A percentile compares a stretch with the other conserved stretches of the same genome.
Evolutionary conservation across 2,888 invertebrate species (phyloP).

Genomic region (Tiliacea citrago): DNA sequence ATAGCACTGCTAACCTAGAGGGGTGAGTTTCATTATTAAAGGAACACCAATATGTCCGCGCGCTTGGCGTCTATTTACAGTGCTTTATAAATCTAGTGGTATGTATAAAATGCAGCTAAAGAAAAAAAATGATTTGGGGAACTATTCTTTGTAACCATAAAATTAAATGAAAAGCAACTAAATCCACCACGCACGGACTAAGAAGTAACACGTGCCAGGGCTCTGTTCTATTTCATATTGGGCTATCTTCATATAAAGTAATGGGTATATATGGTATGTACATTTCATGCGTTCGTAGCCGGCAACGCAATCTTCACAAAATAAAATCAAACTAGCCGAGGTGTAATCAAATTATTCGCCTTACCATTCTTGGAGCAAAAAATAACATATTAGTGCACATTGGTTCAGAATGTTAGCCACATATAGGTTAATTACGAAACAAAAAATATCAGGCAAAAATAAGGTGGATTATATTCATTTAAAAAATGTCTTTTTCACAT

Average conservation of each 20-base stretch:
- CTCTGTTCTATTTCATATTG: constrained; percentile 61
- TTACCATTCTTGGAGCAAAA: constrained; percentile 78
- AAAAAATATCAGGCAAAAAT: constrained; percentile 84
- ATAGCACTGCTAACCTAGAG: constrained; percentile 51
- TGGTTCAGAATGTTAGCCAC: constrained; percentile 86
- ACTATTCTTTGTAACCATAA: constrained; percentile 29
- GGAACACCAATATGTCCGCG: constrained; percentile 23
- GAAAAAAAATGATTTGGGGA: constrained; percentile 26
- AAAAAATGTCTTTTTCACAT: constrained; percentile 80
- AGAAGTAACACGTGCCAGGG: constrained; percentile 65
- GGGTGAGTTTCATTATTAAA: constrained; percentile 21
- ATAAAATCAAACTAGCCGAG: constrained; percentile 71
- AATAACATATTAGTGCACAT: constrained; percentile 80
- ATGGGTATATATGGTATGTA: constrained; percentile 49
- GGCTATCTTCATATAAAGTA: constrained; percentile 40
- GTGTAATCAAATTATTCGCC: constrained; percentile 62
- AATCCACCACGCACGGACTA: constrained; percentile 52
- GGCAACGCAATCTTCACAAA: constrained; percentile 69
- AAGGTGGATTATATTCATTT: constrained; percentile 77
- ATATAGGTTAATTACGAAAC: constrained; percentile 84
- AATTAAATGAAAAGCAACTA: constrained; percentile 48
- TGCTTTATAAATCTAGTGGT: constrained; percentile 41
- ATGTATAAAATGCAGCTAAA: constrained; percentile 43
- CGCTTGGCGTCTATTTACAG: constrained; percentile 28
- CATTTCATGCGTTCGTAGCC: constrained; percentile 70